Base-by-base conservation (phyloP, 2,888 invertebrate genomes). In the Dryocosmus kuriphilus region DNA sequence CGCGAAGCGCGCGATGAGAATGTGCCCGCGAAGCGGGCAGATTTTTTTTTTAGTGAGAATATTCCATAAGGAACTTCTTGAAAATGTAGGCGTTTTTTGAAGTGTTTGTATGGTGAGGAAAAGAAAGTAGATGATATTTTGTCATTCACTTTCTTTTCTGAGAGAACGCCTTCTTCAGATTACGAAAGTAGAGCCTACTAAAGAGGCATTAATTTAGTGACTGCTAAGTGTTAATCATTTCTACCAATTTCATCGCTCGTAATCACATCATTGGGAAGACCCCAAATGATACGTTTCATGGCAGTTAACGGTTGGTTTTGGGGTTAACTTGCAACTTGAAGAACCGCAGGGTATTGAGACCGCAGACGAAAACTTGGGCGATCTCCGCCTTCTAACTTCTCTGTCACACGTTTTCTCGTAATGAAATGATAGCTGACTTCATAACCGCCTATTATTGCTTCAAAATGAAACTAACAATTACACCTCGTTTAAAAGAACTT, bases 281-380 rank as follows among this genome's bases (percentile, higher is more conserved):
- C 78, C 75, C 79, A 81, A 82, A 82, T 82, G 81, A 81, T 81
- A 82, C 79, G 81, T 82, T 80, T 80, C 77, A 79, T 75, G 67
- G 79, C 77, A 79, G 81, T 81, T 79, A 79, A 76, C 78, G 77
- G 77, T 75, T 76, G 76, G 75, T 73, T 78, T 76, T 57, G 71
- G 63, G 77, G 77, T 77, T 75, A 77, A 75, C 76, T 73, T 38
- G 78, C 76, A 75, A 57, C 65, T 51, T 35, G 65, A 65, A 76
- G 67, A 38, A 57, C 57, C 67, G 22, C 41, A 74, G 76, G 79
- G 81, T 79, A 81, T 81, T 79, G 80, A 79, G 62, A 80, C 80
- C 79, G 74, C 82, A 80, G 74, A 80, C 75, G 46, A 67, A 71
- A 71, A 71, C 51, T 71, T 51, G 19, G 51, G 32, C 51, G 71